Base-by-base conservation (phyloP, 1,140 invertebrate species). In the Drosophila cardini region DNA sequence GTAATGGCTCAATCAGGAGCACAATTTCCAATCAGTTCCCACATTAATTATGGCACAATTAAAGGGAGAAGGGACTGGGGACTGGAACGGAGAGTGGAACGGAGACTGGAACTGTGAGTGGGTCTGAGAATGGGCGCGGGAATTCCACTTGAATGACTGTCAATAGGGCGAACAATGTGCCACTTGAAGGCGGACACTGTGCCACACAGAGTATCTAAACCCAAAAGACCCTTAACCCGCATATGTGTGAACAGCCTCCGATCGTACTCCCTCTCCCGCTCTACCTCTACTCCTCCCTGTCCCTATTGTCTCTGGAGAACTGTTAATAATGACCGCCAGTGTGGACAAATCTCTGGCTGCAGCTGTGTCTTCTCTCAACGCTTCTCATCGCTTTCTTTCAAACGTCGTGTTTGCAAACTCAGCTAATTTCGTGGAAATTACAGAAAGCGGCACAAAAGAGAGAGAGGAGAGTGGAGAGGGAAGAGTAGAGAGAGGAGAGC, bases 31-130 rank as follows among this genome's bases (percentile, higher is more conserved):
- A 67, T 72, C 69, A 52, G 70, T 86, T 87, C 83, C 83, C 83
- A 87, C 83, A 87, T 87, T 87, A 87, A 87, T 87, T 87, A 87
- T 83, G 84, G 65, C 69, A 89, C 83, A 87, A 87, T 89, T 87
- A 86, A 87, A 81, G 78, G n/a, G 13, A n/a, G 0, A 2, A 46
- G 5, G 57, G 52, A 84, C 40, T 43, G 10, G 40, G 48, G 45
- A 70, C 62, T 56, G 26, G 48, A 40, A 70, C 57, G 48, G 26
- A 21, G 15, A 16, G 11, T n/a, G 45, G 26, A 16, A 36, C n/a
- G n/a, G n/a, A n/a, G n/a, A n/a, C 38, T 40, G 38, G 11, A 11
- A 38, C 50, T 34, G 32, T 10, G 18, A 18, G 36, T 42, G 38
- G 52, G 30, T 21, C 50, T 45, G 43, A 13, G 32, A 18, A 36